These are phyloP conservation scores for Numida meleagris DNA, from an alignment of 2,113 vertebrate genomes.

Conservation along the genomic window DNA sequence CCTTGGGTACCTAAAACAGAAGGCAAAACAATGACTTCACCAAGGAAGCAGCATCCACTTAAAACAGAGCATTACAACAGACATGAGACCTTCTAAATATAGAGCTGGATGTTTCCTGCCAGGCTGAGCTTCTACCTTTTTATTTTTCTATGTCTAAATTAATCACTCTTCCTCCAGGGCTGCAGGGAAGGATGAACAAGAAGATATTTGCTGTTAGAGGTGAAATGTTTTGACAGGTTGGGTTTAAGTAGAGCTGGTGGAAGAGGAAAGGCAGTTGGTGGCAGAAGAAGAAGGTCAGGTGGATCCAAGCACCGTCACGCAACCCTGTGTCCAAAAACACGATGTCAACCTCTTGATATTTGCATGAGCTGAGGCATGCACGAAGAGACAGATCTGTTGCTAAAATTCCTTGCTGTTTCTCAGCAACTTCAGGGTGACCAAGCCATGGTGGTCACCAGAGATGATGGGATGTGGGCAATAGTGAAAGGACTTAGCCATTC, in stretches of 20 bases:
- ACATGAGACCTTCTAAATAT: neutral
- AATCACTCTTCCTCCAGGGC: neutral
- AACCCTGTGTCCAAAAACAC: neutral
- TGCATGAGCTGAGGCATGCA: neutral
- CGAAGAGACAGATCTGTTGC: neutral
- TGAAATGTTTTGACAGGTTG: neutral
- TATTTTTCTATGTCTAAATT: neutral
- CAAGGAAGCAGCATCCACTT: neutral
- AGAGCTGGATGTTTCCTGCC: neutral
- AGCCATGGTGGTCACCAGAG: neutral
- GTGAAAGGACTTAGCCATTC: neutral
- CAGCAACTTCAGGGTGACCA: neutral
- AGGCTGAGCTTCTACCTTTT: neutral
- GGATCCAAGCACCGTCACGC: neutral
- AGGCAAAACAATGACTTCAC: neutral
- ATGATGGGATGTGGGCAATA: neutral
- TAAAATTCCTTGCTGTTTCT: neutral
- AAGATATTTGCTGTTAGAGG: neutral
- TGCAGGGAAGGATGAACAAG: neutral
- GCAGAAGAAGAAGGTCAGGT: neutral
- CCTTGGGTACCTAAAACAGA: neutral
- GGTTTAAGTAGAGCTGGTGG: neutral
- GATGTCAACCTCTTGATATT: accelerated
- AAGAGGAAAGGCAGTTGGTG: neutral
- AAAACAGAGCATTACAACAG: neutral